Evolutionary conservation across 1,140 invertebrate species (phyloP).

Genomic region (Grapholita molesta): DNA sequence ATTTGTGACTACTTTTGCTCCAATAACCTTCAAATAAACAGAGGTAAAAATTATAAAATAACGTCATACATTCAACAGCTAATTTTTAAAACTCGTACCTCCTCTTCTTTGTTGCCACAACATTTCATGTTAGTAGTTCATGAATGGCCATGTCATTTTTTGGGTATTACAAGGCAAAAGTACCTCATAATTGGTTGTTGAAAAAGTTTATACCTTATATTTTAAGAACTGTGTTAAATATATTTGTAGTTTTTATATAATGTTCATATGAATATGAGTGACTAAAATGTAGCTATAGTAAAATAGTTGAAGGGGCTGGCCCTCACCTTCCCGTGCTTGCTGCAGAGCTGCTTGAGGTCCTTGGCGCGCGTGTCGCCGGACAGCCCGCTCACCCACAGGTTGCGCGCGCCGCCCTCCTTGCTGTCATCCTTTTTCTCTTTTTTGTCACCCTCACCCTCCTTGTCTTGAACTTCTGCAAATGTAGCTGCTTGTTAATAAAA

Average conservation of each 20-base stretch:
- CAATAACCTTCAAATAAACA: constrained; percentile 85
- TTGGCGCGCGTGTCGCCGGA: constrained; percentile 93
- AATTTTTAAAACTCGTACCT: too few species aligned
- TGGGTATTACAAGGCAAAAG: too few species aligned
- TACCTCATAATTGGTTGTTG: too few species aligned
- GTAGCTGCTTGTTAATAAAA: not conserved
- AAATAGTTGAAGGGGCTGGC: not conserved
- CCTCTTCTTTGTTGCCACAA: too few species aligned
- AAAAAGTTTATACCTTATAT: too few species aligned
- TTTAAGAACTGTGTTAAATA: too few species aligned
- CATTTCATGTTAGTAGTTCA: too few species aligned
- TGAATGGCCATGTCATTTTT: too few species aligned
- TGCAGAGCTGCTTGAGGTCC: constrained; percentile 94
- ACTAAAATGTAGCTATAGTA: not conserved
- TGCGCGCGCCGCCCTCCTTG: constrained; percentile 78
- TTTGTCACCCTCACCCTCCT: constrained; percentile 60
- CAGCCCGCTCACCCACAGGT: constrained; percentile 96
- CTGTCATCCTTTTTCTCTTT: constrained; percentile 65
- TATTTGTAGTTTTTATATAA: too few species aligned
- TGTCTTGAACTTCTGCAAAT: constrained; percentile 61
- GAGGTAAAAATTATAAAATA: too few species aligned
- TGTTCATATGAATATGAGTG: too few species aligned
- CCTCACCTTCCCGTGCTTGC: constrained; percentile 90
- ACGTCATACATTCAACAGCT: too few species aligned
- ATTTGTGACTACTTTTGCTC: constrained; percentile 97